phyloP scores from a whole-genome alignment of 2,888 invertebrate genomes.

The Idaea biselata region DNA sequence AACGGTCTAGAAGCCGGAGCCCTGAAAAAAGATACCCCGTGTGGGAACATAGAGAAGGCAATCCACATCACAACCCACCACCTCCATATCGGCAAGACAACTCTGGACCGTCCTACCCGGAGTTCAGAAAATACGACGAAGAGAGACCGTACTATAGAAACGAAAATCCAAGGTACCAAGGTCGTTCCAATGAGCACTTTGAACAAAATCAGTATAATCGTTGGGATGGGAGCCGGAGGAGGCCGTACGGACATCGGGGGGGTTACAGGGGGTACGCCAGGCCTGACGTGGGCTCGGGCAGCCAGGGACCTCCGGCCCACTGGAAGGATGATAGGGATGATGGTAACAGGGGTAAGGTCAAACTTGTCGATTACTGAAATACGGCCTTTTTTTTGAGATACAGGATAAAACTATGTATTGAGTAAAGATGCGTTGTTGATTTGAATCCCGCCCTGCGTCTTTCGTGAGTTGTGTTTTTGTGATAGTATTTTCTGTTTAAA shows the following conservation, averaged over 20 bases:
- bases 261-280: conserved; percentile 44
- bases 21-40: not conserved
- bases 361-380: conserved; percentile 66
- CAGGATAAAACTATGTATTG: too few species aligned
- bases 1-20: not conserved
- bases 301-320: conserved; percentile 25
- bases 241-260: conserved; percentile 50
- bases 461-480: too few species aligned
- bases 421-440: too few species aligned
- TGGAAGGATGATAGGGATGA: conserved; percentile 23
- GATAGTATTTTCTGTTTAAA: too few species aligned
- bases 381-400: too few species aligned
- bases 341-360: conserved; percentile 50
- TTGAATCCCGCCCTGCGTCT: too few species aligned
- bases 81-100: not conserved
- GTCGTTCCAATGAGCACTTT: conserved; percentile 22
- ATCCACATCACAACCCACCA: not conserved
- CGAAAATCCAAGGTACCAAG: conserved; percentile 22
- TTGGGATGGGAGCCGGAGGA: conserved; percentile 39
- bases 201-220: conserved; percentile 33
- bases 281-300: conserved; percentile 13
- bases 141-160: conserved; percentile 21
- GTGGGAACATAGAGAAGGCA: not conserved
- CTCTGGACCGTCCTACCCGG: not conserved
- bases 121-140: conserved; percentile 4